Evolutionary conservation across 92 coral and sea anemone genomes (phyloP), one percentile per base, ranked within the genome.

Genomic region (Phenganax stokvisi): DNA sequence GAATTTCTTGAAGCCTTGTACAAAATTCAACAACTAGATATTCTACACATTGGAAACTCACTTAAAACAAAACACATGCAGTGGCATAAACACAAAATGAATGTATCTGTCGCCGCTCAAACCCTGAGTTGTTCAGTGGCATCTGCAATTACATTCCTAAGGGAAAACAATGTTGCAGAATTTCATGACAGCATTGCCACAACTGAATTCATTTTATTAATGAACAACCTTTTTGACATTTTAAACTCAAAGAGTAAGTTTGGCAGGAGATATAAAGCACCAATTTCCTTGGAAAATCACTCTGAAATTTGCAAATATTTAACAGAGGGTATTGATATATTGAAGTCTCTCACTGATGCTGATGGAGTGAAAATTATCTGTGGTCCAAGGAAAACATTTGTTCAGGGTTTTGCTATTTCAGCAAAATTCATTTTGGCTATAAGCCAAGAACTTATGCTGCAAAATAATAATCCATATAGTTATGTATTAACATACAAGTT

Each of bases 1-100:
- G 77, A 5, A 15, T 54, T 15, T 51, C 15, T 73, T 10, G 59
- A 73, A 53, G 59, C 77, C 51, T 73, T 73, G 77, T 73, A 73
- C 54, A 20, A 53, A 12, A 73, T 73, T 17, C 77, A 73, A 37
- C 77, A 52, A 73, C 37, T 51, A 30, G 73, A 44, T 27, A 68
- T 68, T n/a, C 16, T 68, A 54, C 12, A 68, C 15, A 29, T 68
- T 1, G 54, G 44, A 10, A 62, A 17, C 53, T 30, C 31, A 11
- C 54, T 68, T 6, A 68, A 61, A 13, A 61, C 67, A 17, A 61
- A 17, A 12, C n/a, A 61, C 13, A 61, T 61, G 27, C 67, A 61
- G 67, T 61, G 67, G 67, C 67, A 61, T 0, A 61, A 61, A 12
- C 67, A 61, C 67, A 61, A 61, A 61, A 61, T 61, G 67, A 61